Evolutionary conservation across 2,113 vertebrate genomes (phyloP).

Genomic region (Menidia beryllina): DNA sequence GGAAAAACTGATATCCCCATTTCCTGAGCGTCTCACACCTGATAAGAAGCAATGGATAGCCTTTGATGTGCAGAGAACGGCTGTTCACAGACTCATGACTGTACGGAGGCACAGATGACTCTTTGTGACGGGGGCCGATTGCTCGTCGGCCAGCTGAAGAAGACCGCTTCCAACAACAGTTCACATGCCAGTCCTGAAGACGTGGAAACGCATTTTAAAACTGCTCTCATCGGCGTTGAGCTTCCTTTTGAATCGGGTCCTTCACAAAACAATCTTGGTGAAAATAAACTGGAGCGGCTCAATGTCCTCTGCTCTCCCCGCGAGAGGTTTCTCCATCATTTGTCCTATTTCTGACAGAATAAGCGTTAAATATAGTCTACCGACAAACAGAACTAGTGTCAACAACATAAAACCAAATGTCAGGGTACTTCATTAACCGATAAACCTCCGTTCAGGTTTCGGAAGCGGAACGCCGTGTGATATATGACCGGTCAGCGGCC

Average conservation of each 20-base stretch:
- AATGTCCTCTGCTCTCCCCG: too few relatives aligned
- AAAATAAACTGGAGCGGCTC: not conserved
- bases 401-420: slow-evolving; percentile 18
- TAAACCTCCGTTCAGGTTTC: not conserved
- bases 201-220: too few relatives aligned
- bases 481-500: too few relatives aligned
- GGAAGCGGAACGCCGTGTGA: not conserved
- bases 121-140: slow-evolving; percentile 2
- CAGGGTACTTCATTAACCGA: not conserved
- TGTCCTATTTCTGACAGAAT: too few relatives aligned
- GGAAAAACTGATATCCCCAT: slow-evolving; percentile 4
- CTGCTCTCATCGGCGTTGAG: not conserved
- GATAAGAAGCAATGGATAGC: slow-evolving; percentile 19
- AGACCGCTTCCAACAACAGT: too few relatives aligned
- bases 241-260: too few relatives aligned
- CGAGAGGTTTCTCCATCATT: too few relatives aligned
- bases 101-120: slow-evolving; percentile 30
- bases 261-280: too few relatives aligned
- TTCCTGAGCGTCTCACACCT: not conserved
- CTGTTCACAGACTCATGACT: slow-evolving; percentile 47
- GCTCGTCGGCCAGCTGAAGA: slow-evolving; percentile 1
- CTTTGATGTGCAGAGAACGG: not conserved
- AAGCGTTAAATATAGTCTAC: not conserved
- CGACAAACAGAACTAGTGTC: not conserved
- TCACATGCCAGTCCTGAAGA: too few relatives aligned